Evolutionary conservation across 1,140 invertebrate species (phyloP), one percentile per base, ranked within the genome.

Genomic region (Homarus americanus): DNA sequence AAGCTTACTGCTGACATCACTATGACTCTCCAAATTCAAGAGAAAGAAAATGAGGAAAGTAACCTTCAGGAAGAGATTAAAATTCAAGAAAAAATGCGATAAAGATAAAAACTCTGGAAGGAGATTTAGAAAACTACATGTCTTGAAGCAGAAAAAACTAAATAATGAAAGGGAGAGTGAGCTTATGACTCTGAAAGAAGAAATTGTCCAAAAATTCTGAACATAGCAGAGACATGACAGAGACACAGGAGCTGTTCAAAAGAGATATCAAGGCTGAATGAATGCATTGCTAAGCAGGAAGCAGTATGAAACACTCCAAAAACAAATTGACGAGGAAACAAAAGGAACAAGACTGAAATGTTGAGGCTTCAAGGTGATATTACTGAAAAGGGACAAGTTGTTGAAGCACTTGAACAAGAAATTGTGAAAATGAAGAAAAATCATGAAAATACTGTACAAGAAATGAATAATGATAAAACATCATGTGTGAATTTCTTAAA

Each of bases 131-230:
- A 28, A 75, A 53, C 53, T 12, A 20, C 32, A n/a, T 58, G 17
- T 32, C 58, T 76, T 63, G 40, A 83, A 63, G 41, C 36, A 17
- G 76, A 88, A 32, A 12, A n/a, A n/a, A n/a, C n/a, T n/a, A n/a
- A n/a, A n/a, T n/a, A n/a, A n/a, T n/a, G n/a, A n/a, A n/a, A n/a
- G n/a, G n/a, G n/a, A 80, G 63, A 66, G 72, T 24, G 20, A 20
- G 38, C 40, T 28, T 49, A 17, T 38, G 80, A 10, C 69, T 0
- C 49, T 66, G 36, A 49, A 36, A 24, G 10, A 20, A 17, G 58
- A 66, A 4, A 9, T 88, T 15, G n/a, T 49, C 2, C 32, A 69
- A 69, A 69, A 28, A 69, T 9, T 4, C 63, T 69, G 63, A 32
- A 32, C 24, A 69, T 24, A 69, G 12, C 7, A 69, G 5, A 32